Base-by-base conservation (phyloP, 2,797 vertebrate genomes). In the Protosalanx chinensis region DNA sequence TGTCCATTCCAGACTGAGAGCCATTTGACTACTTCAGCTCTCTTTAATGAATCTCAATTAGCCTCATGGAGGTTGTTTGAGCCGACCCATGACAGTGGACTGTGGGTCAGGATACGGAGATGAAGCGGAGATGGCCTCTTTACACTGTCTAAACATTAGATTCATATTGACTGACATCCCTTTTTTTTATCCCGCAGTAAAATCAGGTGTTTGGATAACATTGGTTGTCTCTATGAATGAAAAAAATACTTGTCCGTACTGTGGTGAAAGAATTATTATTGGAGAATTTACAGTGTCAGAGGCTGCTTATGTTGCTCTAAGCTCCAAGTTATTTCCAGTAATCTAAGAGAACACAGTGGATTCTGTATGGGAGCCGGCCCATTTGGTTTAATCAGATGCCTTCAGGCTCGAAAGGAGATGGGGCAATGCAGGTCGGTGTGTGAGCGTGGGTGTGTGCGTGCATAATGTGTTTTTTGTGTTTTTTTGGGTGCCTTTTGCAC, bases 371-470 rank as follows among this genome's bases (percentile, higher is more conserved):
- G 2, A 46, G 7, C 84, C 81, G 75, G 90, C 87, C 91, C 80
- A 89, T 91, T 93, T 91, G 81, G 92, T 94, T 93, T 88, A 84
- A 87, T 90, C 37, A 13, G 82, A 80, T 86, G 77, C 88, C 88
- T 86, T 76, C 60, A 29, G 72, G 71, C 20, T 53, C 35, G 49
- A 15, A 80, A 79, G 75, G 78, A 60, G 78, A 82, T 30, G 78
- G 79, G 83, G 78, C 70, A 71, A 60, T 56, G 3, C 59, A 41
- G 57, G 62, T 75, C 72, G 72, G 62, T 76, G 72, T 61, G 57
- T 73, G 7, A 2, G 46, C 82, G 68, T 75, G 58, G 77, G 62
- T 74, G 76, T 75, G 73, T 83, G 61, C 30, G 41, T 71, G 23
- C n/a, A 75, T 83, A 77, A 74, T 67, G 33, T 20, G n/a, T 20